Conservation (phyloP, 2,888 invertebrate genomes). For the Steromphala cineraria region DNA sequence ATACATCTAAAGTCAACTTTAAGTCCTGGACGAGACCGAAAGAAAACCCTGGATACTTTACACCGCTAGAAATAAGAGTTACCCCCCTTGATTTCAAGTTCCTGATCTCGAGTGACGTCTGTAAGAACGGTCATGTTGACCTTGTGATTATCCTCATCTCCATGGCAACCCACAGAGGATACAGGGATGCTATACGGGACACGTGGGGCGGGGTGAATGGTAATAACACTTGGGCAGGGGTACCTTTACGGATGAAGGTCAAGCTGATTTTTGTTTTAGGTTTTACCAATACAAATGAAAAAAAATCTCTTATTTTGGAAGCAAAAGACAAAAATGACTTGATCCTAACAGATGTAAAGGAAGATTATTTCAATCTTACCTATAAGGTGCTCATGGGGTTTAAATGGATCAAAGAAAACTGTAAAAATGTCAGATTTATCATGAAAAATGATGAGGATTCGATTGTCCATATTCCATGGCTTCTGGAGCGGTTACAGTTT, state of each 20-base stretch:
- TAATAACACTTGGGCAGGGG: background rate
- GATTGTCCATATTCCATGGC: conserved; percentile 74
- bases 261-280: conserved; percentile 32
- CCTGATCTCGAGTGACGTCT: background rate
- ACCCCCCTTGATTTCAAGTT: conserved; percentile 4
- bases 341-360: conserved; percentile 54
- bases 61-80: background rate
- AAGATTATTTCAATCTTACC: conserved; percentile 67
- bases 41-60: background rate
- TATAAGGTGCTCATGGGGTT: conserved; percentile 68
- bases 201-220: conserved; percentile 36
- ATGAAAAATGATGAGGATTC: conserved; percentile 71
- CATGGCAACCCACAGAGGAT: conserved; percentile 23
- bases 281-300: conserved; percentile 19
- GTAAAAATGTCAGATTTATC: conserved; percentile 56
- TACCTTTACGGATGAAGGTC: background rate
- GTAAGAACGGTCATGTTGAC: background rate
- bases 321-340: conserved; percentile 41
- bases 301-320: conserved; percentile 13
- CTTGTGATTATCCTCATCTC: conserved; percentile 37
- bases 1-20: background rate
- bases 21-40: background rate
- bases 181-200: conserved; percentile 34
- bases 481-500: conserved; percentile 26
- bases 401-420: conserved; percentile 63